phyloP scores from a whole-genome alignment of 2,113 vertebrate species.

The Furnarius figulus region DNA sequence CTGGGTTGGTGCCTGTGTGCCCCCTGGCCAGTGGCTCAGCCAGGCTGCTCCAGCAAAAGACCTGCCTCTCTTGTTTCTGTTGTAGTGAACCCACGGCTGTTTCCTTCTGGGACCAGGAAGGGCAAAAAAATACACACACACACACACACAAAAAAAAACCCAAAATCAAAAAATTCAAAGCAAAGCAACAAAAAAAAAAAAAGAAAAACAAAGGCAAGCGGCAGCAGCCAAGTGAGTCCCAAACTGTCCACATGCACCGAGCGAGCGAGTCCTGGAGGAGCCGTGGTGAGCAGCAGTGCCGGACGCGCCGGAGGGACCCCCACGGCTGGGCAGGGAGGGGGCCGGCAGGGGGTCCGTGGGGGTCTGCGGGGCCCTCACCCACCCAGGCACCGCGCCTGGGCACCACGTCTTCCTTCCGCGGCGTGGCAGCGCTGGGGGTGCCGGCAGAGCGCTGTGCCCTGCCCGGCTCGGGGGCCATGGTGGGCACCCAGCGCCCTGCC shows the following conservation, averaged over 20 bases:
- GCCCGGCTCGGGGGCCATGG: not conserved
- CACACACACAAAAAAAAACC: not conserved
- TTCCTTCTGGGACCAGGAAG: slow-evolving; percentile 77
- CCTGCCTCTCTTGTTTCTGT: slow-evolving; percentile 76
- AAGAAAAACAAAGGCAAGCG: slow-evolving; percentile 48
- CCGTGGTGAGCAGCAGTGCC: not conserved
- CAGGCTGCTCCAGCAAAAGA: slow-evolving; percentile 2
- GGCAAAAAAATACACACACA: slow-evolving; percentile 66
- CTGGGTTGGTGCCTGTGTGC: rapidly evolving
- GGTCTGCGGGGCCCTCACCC: not conserved
- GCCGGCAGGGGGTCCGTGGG: not conserved
- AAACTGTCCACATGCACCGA: slow-evolving; percentile 38
- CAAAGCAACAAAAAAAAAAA: slow-evolving; percentile 59
- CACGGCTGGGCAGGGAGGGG: slow-evolving; percentile 6
- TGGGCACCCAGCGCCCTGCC: no score
- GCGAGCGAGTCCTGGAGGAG: slow-evolving; percentile 60
- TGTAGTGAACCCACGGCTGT: slow-evolving; percentile 75
- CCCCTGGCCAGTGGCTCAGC: rapidly evolving
- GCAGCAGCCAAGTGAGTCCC: slow-evolving; percentile 62
- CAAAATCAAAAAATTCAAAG: slow-evolving; percentile 46
- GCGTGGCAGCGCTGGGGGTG: not conserved
- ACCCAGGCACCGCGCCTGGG: not conserved
- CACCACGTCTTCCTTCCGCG: slow-evolving; percentile 59
- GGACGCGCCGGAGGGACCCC: not conserved
- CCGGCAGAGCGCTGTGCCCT: not conserved